Evolutionary conservation across 2,888 invertebrate genomes (phyloP).

Genomic region (Drosophila affinis): DNA sequence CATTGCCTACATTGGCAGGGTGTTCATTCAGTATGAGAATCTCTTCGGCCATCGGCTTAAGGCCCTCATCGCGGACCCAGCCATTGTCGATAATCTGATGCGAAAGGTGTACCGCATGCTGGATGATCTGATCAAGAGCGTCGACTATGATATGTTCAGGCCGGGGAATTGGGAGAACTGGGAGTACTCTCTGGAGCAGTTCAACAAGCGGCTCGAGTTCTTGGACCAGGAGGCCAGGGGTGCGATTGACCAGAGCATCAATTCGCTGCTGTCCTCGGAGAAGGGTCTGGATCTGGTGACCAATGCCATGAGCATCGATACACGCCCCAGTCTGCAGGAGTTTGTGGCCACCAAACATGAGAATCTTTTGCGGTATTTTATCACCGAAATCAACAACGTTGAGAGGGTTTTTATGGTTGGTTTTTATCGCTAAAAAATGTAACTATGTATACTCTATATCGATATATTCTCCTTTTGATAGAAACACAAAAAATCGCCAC

Average conservation of each 20-base stretch:
- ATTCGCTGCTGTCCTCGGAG: slow-evolving; percentile 91
- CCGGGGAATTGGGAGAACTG: slow-evolving; percentile 92
- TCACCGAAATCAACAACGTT: slow-evolving; percentile 90
- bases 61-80: slow-evolving; percentile 93
- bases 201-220: slow-evolving; percentile 89
- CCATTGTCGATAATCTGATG: slow-evolving; percentile 93
- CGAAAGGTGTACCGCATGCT: slow-evolving; percentile 91
- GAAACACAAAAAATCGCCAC: slow-evolving; percentile 74
- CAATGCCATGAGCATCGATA: slow-evolving; percentile 91
- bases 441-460: too few relatives aligned
- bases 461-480: background rate
- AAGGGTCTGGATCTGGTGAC: slow-evolving; percentile 91
- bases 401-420: slow-evolving; percentile 89
- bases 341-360: slow-evolving; percentile 92
- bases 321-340: slow-evolving; percentile 89
- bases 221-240: slow-evolving; percentile 92
- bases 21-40: slow-evolving; percentile 93
- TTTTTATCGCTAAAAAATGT: slow-evolving; percentile 9
- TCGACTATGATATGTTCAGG: slow-evolving; percentile 93
- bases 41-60: slow-evolving; percentile 94
- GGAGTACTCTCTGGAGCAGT: slow-evolving; percentile 91
- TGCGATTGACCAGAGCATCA: slow-evolving; percentile 94
- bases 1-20: slow-evolving; percentile 90
- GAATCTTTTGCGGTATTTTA: slow-evolving; percentile 92
- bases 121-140: slow-evolving; percentile 89